Base-by-base conservation (phyloP, 2,797 vertebrate species). In the Rhinophrynus dorsalis region DNA sequence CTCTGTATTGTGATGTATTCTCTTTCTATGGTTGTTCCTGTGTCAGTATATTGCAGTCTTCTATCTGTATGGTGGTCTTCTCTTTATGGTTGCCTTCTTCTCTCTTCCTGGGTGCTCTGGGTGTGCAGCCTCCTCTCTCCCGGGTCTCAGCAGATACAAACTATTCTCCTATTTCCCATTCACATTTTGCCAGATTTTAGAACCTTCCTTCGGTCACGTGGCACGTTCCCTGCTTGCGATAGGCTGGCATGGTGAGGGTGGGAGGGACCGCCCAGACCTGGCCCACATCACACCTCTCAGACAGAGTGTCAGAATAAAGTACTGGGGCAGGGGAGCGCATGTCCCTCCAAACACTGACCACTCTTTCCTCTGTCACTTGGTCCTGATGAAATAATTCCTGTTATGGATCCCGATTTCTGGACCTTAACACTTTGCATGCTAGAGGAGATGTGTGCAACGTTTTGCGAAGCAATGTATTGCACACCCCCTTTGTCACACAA, bases 91-190 rank as follows among this genome's bases (percentile, higher is more conserved):
- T 11, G 11, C 2, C 1, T 18, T 11, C 3, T 2, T 6, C 9
- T 4, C 4, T 9, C 8, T 38, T 18, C 23, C 40, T 10, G 18
- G 47, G 37, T 61, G 15, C 26, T 15, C 54, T 55, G 21, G 59
- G 42, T 13, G 51, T 23, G 29, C 44, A 33, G 48, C 44, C 75
- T 67, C 74, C 61, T 72, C 72, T 67, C 81, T 56, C 65, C 79
- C 78, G 69, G 76, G 74, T 76, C 78, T 81, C 81, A 78, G 79
- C 79, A 81, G 86, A 84, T 95, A 95, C 92, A 91, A 94, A 93
- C 93, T 89, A 86, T 92, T 92, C 93, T 93, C 92, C 85, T 89
- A 90, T 84, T 32, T 87, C 91, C 91, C 92, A 90, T 93, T 93
- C 92, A 90, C 88, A 73, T 86, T 82, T 87, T 84, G 84, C 83